Conservation (phyloP, 2,888 invertebrate genomes). For the Hermaeophaga mercurialis region DNA sequence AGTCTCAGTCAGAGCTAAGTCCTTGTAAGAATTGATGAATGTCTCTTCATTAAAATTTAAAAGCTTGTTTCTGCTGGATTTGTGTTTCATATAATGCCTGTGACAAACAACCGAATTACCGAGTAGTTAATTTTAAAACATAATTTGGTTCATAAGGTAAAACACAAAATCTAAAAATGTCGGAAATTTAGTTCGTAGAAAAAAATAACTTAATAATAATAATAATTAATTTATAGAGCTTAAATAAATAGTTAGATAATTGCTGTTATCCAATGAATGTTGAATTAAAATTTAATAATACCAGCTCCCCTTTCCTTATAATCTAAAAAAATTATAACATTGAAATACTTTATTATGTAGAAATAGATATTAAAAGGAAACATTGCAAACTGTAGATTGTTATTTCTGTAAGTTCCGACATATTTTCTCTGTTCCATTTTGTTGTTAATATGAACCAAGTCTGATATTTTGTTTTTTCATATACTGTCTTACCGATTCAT, state of each 20-base stretch:
- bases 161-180: too few relatives aligned
- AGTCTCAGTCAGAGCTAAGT: slow-evolving; percentile 28
- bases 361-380: too few relatives aligned
- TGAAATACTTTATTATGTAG: too few relatives aligned
- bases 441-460: slow-evolving; percentile 1
- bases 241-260: background rate
- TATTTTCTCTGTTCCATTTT: too few relatives aligned
- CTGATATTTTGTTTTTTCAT: background rate
- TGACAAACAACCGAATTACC: background rate
- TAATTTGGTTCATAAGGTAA: background rate
- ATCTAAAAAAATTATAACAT: too few relatives aligned
- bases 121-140: background rate
- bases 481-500: slow-evolving; percentile 17
- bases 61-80: slow-evolving; percentile 30
- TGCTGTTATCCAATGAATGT: too few relatives aligned
- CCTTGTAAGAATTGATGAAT: slow-evolving; percentile 26
- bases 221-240: background rate
- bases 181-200: too few relatives aligned
- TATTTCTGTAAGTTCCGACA: too few relatives aligned
- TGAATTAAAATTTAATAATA: too few relatives aligned
- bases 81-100: slow-evolving; percentile 32
- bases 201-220: too few relatives aligned
- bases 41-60: slow-evolving; percentile 27
- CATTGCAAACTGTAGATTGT: too few relatives aligned
- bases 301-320: too few relatives aligned